Evolutionary conservation across 2,888 invertebrate genomes (phyloP).

Genomic region (Brachypterus glaber): DNA sequence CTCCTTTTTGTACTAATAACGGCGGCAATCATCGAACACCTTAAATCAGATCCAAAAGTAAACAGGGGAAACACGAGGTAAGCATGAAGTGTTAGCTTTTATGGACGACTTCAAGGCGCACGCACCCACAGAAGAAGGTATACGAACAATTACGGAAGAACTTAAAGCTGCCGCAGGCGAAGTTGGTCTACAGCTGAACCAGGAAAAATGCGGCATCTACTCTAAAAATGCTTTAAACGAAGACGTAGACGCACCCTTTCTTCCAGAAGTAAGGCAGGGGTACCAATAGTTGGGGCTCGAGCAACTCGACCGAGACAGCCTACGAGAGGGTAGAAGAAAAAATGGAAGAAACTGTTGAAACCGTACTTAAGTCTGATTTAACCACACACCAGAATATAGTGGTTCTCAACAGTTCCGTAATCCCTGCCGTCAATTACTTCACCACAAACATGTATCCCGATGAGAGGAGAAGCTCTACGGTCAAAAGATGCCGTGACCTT

Average conservation of each 20-base stretch:
- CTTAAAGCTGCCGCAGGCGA: too few relatives aligned
- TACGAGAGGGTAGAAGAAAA: too few relatives aligned
- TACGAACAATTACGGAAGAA: too few relatives aligned
- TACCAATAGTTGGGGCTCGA: too few relatives aligned
- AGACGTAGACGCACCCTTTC: too few relatives aligned
- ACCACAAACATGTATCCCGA: constrained; percentile 10
- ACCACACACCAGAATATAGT: constrained; percentile 9
- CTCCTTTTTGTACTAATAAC: constrained; percentile 18
- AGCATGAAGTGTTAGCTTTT: constrained; percentile 11
- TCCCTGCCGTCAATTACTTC: constrained; percentile 8
- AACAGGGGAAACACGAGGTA: constrained; percentile 2
- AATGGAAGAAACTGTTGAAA: constrained; percentile 3
- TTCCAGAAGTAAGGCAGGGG: too few relatives aligned
- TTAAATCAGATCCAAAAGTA: constrained; percentile 6
- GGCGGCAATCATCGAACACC: constrained; percentile 12
- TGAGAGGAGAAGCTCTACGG: constrained; percentile 10
- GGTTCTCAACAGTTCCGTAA: constrained; percentile 9
- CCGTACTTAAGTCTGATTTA: constrained; percentile 8
- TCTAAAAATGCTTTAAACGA: too few relatives aligned
- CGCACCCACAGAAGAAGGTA: constrained; percentile 4
- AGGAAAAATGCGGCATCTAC: too few relatives aligned
- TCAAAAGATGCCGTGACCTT: constrained; percentile 7
- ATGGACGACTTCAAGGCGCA: constrained; percentile 19
- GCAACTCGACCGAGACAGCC: too few relatives aligned
- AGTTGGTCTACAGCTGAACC: too few relatives aligned